phyloP scores from a whole-genome alignment of 2,888 invertebrate genomes.

The Blastobasis lacticolella region DNA sequence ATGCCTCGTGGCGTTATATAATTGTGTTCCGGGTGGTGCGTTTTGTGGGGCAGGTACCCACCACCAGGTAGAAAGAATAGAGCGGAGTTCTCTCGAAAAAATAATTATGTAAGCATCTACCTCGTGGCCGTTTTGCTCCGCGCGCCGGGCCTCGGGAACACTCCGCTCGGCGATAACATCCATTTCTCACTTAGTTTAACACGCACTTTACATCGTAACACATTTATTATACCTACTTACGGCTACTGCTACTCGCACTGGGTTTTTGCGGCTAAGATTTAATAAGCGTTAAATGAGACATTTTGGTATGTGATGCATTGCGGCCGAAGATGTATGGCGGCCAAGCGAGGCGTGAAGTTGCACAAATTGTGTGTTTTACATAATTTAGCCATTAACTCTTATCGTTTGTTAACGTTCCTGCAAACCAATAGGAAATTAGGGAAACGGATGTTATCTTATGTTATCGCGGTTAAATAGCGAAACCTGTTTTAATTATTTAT shows the following conservation, averaged over 20 bases:
- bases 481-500: too few relatives aligned
- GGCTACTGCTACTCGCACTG: conserved; percentile 3
- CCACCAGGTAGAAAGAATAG: conserved; percentile 50
- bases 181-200: conserved; percentile 5
- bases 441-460: too few relatives aligned
- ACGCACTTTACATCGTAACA: conserved; percentile 4
- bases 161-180: neutral
- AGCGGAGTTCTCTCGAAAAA: conserved; percentile 33
- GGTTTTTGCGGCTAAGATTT: conserved; percentile 6
- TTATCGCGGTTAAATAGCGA: too few relatives aligned
- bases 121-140: conserved; percentile 35
- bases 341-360: conserved; percentile 27
- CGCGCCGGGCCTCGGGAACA: conserved; percentile 15
- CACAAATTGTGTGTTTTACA: conserved; percentile 24
- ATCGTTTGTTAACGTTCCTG: conserved; percentile 4
- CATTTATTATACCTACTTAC: conserved; percentile 2
- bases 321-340: conserved; percentile 3
- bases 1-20: conserved; percentile 55
- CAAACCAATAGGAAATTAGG: neutral
- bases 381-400: neutral
- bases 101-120: conserved; percentile 32
- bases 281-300: conserved; percentile 16
- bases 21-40: conserved; percentile 64
- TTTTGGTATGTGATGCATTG: conserved; percentile 7
- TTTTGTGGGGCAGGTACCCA: conserved; percentile 52